Percentiles rank a stretch among this genome's conserved stretches.
phyloP scores from a whole-genome alignment of 2,113 vertebrate species.

The Dipodomys merriami region DNA sequence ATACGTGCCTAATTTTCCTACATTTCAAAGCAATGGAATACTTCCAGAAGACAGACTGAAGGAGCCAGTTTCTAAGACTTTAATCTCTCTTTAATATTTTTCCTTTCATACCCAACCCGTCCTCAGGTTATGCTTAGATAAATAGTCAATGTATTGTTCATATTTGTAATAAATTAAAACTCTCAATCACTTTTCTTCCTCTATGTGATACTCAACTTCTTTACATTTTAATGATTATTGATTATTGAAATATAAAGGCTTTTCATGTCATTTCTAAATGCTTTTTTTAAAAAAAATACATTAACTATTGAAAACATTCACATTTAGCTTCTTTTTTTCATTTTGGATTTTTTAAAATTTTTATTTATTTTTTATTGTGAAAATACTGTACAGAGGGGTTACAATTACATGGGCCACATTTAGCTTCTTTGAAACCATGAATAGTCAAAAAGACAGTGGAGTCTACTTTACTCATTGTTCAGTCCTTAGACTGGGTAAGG shows the following conservation, averaged over 20 bases:
- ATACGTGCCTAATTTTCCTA: too few species aligned
- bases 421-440: not conserved
- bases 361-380: too few species aligned
- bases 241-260: not conserved
- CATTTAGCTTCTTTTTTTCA: not conserved
- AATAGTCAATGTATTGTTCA: not conserved
- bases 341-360: too few species aligned
- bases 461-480: not conserved
- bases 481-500: rapidly evolving
- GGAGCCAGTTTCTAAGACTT: not conserved
- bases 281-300: conserved; percentile 21
- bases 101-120: not conserved
- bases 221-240: not conserved
- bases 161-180: not conserved
- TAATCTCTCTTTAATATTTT: not conserved
- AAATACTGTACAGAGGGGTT: too few species aligned
- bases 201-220: not conserved
- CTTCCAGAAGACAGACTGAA: not conserved
- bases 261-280: not conserved
- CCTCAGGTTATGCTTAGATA: not conserved
- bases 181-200: not conserved
- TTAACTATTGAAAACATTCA: not conserved
- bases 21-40: not conserved
- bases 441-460: rapidly evolving
- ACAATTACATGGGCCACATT: too few species aligned